These are phyloP conservation scores for Drosophila prolongata DNA, from an alignment of 2,888 invertebrate genomes.

Conservation along the genomic window DNA sequence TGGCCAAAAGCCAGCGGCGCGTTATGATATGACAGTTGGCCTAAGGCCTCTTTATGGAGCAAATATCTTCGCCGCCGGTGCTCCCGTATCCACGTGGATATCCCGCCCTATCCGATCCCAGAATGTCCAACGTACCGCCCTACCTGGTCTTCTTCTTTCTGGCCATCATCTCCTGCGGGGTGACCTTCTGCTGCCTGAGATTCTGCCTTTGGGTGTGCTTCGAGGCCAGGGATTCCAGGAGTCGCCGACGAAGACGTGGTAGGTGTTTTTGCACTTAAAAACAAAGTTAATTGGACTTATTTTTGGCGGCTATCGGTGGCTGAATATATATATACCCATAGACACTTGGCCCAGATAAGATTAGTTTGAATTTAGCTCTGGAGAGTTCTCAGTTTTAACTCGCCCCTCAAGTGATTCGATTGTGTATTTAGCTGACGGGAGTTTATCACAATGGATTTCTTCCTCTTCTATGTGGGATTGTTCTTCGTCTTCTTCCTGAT, in stretches of 20 bases:
- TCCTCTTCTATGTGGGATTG: slow-evolving; percentile 44
- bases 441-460: slow-evolving; percentile 51
- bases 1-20: slow-evolving; percentile 31
- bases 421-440: slow-evolving; percentile 24
- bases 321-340: slow-evolving; percentile 5
- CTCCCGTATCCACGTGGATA: slow-evolving; percentile 11
- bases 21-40: slow-evolving; percentile 34
- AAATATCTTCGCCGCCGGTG: slow-evolving; percentile 21
- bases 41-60: slow-evolving; percentile 35
- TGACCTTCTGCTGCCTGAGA: slow-evolving; percentile 70
- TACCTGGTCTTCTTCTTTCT: slow-evolving; percentile 71
- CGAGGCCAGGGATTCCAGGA: slow-evolving; percentile 42
- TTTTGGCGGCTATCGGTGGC: slow-evolving; percentile 4
- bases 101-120: background rate
- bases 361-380: slow-evolving; percentile 19
- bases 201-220: slow-evolving; percentile 67
- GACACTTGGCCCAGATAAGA: slow-evolving; percentile 36
- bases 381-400: slow-evolving; percentile 29
- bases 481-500: slow-evolving; percentile 59
- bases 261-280: slow-evolving; percentile 25
- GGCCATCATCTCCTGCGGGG: slow-evolving; percentile 63
- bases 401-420: slow-evolving; percentile 41
- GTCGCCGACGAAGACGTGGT: slow-evolving; percentile 36
- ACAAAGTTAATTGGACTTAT: background rate
- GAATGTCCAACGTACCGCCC: slow-evolving; percentile 60